Conservation (phyloP, 2,797 vertebrate species). For the Tamandua tetradactyla region DNA sequence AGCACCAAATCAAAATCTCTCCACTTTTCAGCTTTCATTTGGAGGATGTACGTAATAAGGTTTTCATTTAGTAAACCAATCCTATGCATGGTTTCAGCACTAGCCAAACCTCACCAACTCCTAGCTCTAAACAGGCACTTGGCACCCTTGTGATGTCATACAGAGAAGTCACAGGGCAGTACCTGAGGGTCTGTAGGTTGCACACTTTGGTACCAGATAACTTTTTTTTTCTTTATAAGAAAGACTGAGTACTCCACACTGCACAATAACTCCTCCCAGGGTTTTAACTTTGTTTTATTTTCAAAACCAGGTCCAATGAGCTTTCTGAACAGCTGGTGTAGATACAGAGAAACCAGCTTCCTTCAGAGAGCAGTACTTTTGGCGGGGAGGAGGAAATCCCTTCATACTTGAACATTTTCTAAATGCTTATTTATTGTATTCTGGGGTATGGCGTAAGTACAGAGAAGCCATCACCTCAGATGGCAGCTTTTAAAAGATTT, state of each 20-base stretch:
- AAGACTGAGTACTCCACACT: conserved; percentile 86
- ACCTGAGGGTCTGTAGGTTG: conserved; percentile 89
- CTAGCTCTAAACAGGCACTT: conserved; percentile 86
- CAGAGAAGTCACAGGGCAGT: conserved; percentile 91
- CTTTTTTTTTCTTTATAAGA: conserved; percentile 82
- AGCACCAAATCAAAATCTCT: conserved; percentile 78
- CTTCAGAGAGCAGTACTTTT: conserved; percentile 84
- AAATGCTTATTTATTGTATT: conserved; percentile 94
- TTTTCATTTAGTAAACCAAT: conserved; percentile 84
- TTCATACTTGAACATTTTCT: conserved; percentile 90
- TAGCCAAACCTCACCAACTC: conserved; percentile 86
- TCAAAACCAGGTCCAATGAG: conserved; percentile 83
- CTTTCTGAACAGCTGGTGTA: conserved; percentile 88
- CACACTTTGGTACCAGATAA: conserved; percentile 88
- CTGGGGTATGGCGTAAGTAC: conserved; percentile 92
- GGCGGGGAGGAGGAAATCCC: conserved; percentile 85
- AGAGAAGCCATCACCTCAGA: conserved; percentile 93
- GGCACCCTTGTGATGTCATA: conserved; percentile 90
- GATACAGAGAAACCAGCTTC: conserved; percentile 93
- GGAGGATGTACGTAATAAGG: conserved; percentile 87
- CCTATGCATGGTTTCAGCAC: conserved; percentile 90
- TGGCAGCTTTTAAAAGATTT: conserved; percentile 88
- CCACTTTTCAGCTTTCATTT: conserved; percentile 76
- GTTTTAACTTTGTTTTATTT: conserved; percentile 82
- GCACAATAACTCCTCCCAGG: conserved; percentile 81